A percentile compares a stretch with the other conserved stretches of the same genome.
Evolutionary conservation across 2,797 vertebrate species (phyloP).

Genomic region (Sebastiscus albofasciatus): DNA sequence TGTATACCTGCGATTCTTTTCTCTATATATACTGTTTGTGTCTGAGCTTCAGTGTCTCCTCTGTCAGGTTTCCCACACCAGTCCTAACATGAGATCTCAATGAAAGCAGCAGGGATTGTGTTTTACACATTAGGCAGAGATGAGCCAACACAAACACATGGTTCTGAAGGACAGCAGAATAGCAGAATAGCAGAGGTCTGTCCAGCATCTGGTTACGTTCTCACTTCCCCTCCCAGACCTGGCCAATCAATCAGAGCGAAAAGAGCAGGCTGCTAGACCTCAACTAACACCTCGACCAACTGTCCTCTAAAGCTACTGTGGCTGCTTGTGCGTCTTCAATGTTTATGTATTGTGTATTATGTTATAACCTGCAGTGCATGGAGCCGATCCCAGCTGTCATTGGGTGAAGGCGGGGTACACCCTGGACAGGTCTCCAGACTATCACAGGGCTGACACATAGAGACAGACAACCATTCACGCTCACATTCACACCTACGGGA

Average conservation of each 20-base stretch:
- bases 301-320: neutral
- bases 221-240: conserved; percentile 66
- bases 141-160: conserved; percentile 75
- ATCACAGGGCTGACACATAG: too few relatives aligned
- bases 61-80: neutral
- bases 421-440: too few relatives aligned
- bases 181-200: conserved; percentile 49
- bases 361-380: too few relatives aligned
- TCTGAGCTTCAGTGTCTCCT: neutral
- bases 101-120: conserved; percentile 60
- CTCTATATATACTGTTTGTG: neutral
- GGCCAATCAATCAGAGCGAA: conserved; percentile 67
- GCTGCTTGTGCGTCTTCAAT: neutral
- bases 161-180: conserved; percentile 72
- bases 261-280: conserved; percentile 17
- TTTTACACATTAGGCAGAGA: conserved; percentile 74
- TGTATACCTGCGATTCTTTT: neutral
- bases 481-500: too few relatives aligned
- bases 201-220: conserved; percentile 73
- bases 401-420: too few relatives aligned
- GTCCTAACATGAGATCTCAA: conserved; percentile 25
- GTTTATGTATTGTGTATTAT: neutral
- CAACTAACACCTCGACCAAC: conserved; percentile 8
- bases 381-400: too few relatives aligned
- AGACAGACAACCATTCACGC: too few relatives aligned